Percentiles rank a stretch among this genome's conserved stretches.
Evolutionary conservation across 2,113 vertebrate genomes (phyloP).

Genomic region (Peromyscus maniculatus): DNA sequence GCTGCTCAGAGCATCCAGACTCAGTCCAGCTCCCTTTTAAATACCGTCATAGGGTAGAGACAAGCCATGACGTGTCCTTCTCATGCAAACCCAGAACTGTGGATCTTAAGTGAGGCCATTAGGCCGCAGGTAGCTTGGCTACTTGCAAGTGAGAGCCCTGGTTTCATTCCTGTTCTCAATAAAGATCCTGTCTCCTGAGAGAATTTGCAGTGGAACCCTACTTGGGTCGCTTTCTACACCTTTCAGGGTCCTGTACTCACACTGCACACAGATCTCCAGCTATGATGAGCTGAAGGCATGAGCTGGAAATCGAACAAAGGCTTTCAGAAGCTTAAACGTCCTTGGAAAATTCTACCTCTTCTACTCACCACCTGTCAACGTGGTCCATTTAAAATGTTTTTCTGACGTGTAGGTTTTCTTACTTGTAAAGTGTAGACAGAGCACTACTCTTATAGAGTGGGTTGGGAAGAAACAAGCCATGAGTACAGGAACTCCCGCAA

Average conservation of each 20-base stretch:
- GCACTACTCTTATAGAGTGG: not conserved
- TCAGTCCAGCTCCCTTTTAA: not conserved
- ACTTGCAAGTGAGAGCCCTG: not conserved
- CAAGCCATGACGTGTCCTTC: not conserved
- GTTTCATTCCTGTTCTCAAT: not conserved
- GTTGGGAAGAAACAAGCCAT: not conserved
- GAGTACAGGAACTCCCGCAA: not conserved
- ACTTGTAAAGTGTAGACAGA: conserved; percentile 14
- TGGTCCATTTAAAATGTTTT: not conserved
- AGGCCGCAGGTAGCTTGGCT: not conserved
- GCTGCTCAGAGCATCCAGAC: conserved; percentile 2
- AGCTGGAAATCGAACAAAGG: not conserved
- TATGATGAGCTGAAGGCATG: not conserved
- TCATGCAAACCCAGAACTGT: not conserved
- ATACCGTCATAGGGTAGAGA: not conserved
- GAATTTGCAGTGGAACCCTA: not conserved
- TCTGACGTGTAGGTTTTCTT: not conserved
- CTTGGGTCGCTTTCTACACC: not conserved
- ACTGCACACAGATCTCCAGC: not conserved
- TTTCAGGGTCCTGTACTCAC: not conserved
- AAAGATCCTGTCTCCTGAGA: not conserved
- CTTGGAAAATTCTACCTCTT: not conserved
- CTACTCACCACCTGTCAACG: not conserved
- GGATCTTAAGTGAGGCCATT: not conserved
- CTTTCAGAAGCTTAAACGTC: not conserved